Evolutionary conservation across 1,140 invertebrate species (phyloP), one percentile per base, ranked within the genome.

Genomic region (Dinoponera quadriceps): DNA sequence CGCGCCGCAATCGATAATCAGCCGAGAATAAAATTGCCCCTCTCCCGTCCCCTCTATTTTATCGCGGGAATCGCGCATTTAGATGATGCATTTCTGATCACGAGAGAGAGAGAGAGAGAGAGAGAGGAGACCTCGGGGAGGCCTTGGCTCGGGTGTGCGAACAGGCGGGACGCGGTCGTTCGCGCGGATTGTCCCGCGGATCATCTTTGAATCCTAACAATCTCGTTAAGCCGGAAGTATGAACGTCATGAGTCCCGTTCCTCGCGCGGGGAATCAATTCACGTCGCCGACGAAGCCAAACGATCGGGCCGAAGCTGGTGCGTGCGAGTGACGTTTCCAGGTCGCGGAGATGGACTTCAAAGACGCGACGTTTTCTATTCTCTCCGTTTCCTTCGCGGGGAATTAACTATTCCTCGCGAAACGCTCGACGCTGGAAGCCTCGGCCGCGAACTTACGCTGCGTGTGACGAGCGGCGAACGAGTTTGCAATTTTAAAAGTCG

Each of bases 391-490:
- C 54, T 20, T 9, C 54, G 18, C 33, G 38, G 1, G 20, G 20
- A 48, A 66, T 49, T 16, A 48, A 66, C 22, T 48, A 66, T 66
- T 66, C 63, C 48, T 49, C 20, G 38, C 13, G 33, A n/a, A 9
- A 62, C 27, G 18, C 9, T 48, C 13, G 11, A 11, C 4, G 33
- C 27, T 16, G 51, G 2, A 33, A 7, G 2, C 33, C 7, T 7
- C 7, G 2, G 38, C 38, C 38, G 38, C 38, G 38, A 11, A 44
- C 38, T 44, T 9, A 11, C 7, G 38, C 9, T 11, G 38, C 38
- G 38, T 44, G 7, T 44, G 38, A 44, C 38, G 38, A 44, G 38
- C 9, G 38, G 11, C n/a, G 9, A 44, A 44, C 9, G 38, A 44
- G 38, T 44, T 33, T 33, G 29, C 29, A 33, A 33, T 33, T 33